A percentile compares a stretch with the other conserved stretches of the same genome.
These are phyloP conservation scores for Sebastes oblongus DNA, from an alignment of 2,797 vertebrate species.

Conservation along the genomic window DNA sequence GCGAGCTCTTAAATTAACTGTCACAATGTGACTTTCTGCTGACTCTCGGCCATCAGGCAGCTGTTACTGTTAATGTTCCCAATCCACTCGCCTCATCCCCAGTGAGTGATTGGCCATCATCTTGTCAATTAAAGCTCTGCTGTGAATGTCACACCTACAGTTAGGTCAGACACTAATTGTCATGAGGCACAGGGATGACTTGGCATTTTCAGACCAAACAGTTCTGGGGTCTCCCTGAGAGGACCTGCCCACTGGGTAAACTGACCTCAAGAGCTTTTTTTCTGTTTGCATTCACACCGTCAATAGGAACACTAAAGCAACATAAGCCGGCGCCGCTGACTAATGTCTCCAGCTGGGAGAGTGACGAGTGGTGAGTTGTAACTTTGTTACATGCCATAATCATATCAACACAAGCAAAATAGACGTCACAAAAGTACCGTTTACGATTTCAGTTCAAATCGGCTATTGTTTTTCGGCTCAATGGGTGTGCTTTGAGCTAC, in stretches of 20 bases:
- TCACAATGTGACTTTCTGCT: conserved; percentile 20
- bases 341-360: too few relatives aligned
- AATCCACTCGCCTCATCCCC: conserved; percentile 20
- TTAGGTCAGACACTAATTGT: conserved; percentile 2
- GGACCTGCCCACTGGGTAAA: not conserved
- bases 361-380: too few relatives aligned
- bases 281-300: not conserved
- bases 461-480: not conserved
- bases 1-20: conserved; percentile 14
- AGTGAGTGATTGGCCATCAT: conserved; percentile 34
- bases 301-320: not conserved
- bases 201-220: not conserved
- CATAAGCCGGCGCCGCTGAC: too few relatives aligned
- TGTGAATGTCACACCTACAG: conserved; percentile 16
- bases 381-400: not conserved
- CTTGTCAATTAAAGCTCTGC: conserved; percentile 29
- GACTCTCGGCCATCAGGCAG: conserved; percentile 17
- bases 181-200: not conserved
- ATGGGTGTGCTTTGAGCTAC: not conserved
- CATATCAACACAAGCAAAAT: not conserved
- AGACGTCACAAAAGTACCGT: not conserved
- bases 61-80: conserved; percentile 40
- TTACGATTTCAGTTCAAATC: not conserved
- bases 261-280: not conserved
- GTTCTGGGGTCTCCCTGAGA: not conserved